Base-by-base conservation (phyloP, 1,140 invertebrate species). In the Lasioglossum albipes region DNA sequence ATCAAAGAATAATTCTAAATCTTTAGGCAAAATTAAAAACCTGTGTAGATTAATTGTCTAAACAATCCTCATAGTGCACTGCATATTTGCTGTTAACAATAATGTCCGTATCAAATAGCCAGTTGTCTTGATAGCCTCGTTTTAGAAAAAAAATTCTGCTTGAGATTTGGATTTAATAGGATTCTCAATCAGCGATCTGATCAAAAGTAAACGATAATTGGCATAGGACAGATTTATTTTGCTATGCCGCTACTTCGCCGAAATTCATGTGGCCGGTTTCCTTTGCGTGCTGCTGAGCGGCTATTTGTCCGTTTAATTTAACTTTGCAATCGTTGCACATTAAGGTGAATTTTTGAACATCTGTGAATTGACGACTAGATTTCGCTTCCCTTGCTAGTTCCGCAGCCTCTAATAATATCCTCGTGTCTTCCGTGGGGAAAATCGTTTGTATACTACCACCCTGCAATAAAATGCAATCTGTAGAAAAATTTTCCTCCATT, bases 331-430 rank as follows among this genome's bases (percentile, higher is more conserved):
- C 94, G 79, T 96, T 93, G 92, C 98, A 99, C 77, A 96, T 96
- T 0, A 99, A 91, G 0, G 95, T 96, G 87, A 99, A 98, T 86
- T 96, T 97, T 86, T 96, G 95, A 0, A 98, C 95, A 94, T 99
- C 97, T 7, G 98, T 99, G 90, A 96, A 99, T 89, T 98, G 97
- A 83, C 97, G 95, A 84, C 96, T 96, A 18, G 95, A 96, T 93
- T 98, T 97, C 0, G 97, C 97, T 94, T 99, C 97, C 75, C 95
- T 94, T 0, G 97, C 98, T 42, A 99, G 90, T 89, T 97, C 96
- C 81, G 97, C 95, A 0, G 98, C 98, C 91, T 97, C 95, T 59
- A 94, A 92, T 61, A 97, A 94, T 42, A 98, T 94, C 10, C 93
- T 93, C 74, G 96, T 94, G 91, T 99, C 97, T 75, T 95, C 95